phyloP scores from a whole-genome alignment of 2,888 invertebrate genomes.

The Ichneumoninae sp. region DNA sequence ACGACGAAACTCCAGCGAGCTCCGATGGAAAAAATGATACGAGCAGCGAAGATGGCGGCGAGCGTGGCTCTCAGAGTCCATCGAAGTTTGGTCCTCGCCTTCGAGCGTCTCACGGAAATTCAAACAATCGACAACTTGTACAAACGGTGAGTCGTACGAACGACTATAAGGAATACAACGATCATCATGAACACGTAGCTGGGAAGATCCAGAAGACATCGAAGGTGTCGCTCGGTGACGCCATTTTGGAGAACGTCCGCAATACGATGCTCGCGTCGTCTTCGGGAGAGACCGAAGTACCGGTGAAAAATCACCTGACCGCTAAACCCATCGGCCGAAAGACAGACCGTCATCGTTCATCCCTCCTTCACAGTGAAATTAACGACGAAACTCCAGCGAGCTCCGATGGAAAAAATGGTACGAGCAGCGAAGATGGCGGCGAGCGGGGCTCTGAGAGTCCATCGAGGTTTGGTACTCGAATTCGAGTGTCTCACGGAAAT shows the following conservation, averaged over 20 bases:
- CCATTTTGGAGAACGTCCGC: constrained; percentile 49
- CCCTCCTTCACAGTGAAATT: neutral
- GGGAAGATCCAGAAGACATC: constrained; percentile 16
- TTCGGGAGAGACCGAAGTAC: neutral
- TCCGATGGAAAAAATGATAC: neutral
- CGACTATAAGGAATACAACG: neutral
- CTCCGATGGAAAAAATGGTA: neutral
- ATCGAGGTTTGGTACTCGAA: neutral
- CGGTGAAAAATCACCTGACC: neutral
- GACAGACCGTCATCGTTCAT: neutral
- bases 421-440: neutral
- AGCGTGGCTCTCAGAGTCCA: neutral
- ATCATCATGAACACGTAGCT: constrained; percentile 1
- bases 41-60: neutral
- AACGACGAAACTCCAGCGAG: neutral
- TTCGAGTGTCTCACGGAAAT: neutral
- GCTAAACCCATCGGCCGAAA: neutral
- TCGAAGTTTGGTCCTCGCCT: neutral
- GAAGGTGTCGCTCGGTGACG: constrained; percentile 45
- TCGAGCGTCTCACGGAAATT: neutral
- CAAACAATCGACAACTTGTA: neutral
- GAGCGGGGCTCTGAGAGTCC: neutral
- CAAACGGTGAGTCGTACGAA: neutral
- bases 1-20: neutral
- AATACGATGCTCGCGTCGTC: constrained; percentile 9